Evolutionary conservation across 2,113 vertebrate species (phyloP), one percentile per base, ranked within the genome.

Genomic region (Gymnorhina tibicen): DNA sequence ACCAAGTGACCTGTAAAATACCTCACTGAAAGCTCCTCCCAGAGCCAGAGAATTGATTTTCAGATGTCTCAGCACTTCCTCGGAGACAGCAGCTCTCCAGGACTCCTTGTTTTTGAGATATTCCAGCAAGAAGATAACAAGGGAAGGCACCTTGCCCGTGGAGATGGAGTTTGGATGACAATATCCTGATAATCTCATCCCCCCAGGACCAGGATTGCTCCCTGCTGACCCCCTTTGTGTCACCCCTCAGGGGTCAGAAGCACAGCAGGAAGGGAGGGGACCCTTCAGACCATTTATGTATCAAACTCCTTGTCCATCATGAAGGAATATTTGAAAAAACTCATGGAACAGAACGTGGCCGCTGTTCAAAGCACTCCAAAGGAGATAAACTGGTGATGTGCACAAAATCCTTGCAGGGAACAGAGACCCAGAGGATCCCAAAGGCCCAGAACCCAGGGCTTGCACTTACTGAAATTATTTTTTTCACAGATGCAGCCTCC

Each of bases 61-160:
- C 68, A 86, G 59, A 10, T 77, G 33, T 42, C 37, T 80, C 67
- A 58, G 62, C 27, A 20, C 13, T 89, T 76, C 21, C n/a, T 66
- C 15, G 3, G 30, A 77, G 72, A 24, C n/a, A 73, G 53, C n/a
- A 60, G 8, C 53, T 69, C 76, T 69, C 58, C 63, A 55, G 37
- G 50, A 49, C 50, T 86, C n/a, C 30, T 62, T 69, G 32, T 23
- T 50, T 92, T 41, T 84, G 63, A 73, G 72, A 3, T 13, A 28
- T 24, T 72, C 32, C 10, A 49, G 2, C 60, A n/a, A 0, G 1
- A 58, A 53, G 6, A 20, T 14, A 27, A 53, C 2, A 3, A 33
- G 24, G 39, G 49, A 70, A 53, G 19, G 20, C 32, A 10, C 35
- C 44, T 39, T n/a, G 12, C 13, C 52, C 5, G 0, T 1, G 47